These are phyloP conservation scores for Graphium colonna DNA, from an alignment of 2,888 invertebrate genomes.

Conservation along the genomic window DNA sequence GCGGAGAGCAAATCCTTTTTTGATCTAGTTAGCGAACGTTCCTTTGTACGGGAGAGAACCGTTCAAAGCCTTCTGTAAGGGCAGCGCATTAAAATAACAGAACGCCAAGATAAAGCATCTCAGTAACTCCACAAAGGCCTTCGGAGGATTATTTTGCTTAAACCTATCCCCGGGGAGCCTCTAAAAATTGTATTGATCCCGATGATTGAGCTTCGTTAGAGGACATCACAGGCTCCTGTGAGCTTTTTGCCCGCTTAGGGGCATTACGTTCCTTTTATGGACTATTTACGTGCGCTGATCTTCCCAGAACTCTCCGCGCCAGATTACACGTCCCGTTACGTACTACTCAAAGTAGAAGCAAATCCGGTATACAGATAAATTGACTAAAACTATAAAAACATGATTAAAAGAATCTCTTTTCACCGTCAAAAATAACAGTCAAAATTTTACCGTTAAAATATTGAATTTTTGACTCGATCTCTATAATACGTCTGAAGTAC, in stretches of 20 bases:
- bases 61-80: neutral
- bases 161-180: slow-evolving; percentile 39
- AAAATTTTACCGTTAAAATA: too few species aligned
- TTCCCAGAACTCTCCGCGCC: slow-evolving; percentile 21
- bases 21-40: neutral
- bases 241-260: slow-evolving; percentile 68
- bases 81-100: slow-evolving; percentile 11
- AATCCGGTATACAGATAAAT: too few species aligned
- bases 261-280: slow-evolving; percentile 73
- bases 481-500: too few species aligned
- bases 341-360: slow-evolving; percentile 24
- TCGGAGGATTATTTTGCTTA: slow-evolving; percentile 48
- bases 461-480: too few species aligned
- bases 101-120: slow-evolving; percentile 3
- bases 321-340: slow-evolving; percentile 33
- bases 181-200: slow-evolving; percentile 63
- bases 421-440: too few species aligned
- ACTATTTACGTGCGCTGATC: slow-evolving; percentile 58
- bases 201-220: slow-evolving; percentile 54
- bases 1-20: slow-evolving; percentile 1
- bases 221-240: slow-evolving; percentile 60
- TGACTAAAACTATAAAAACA: too few species aligned
- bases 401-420: too few species aligned
- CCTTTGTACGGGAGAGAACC: slow-evolving; percentile 1
- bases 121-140: slow-evolving; percentile 26